Percentiles rank a stretch among this genome's conserved stretches.
These are phyloP conservation scores for Trypoxylon attenuatum DNA, from an alignment of 2,888 invertebrate species.

Conservation along the genomic window DNA sequence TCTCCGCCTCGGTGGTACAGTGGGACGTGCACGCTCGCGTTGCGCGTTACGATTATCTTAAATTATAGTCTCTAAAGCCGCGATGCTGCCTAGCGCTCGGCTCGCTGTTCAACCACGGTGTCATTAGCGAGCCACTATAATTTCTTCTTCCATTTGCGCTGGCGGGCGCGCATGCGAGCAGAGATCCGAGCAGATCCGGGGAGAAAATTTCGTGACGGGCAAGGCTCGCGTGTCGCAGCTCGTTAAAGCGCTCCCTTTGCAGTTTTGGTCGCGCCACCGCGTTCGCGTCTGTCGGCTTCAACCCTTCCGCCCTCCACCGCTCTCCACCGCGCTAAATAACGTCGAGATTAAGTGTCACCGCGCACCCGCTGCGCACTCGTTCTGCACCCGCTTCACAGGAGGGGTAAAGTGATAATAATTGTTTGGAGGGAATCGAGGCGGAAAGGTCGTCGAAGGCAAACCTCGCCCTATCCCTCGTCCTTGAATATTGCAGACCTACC, in stretches of 20 bases:
- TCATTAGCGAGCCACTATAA: conserved; percentile 22
- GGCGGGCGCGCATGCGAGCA: neutral
- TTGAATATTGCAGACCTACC: too few relatives aligned
- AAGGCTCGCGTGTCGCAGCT: conserved; percentile 33
- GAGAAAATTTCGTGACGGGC: conserved; percentile 32
- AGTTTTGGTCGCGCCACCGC: conserved; percentile 15
- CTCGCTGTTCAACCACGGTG: neutral
- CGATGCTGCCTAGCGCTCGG: neutral
- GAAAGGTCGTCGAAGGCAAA: conserved; percentile 52
- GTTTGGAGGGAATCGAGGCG: conserved; percentile 44
- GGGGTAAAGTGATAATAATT: conserved; percentile 53
- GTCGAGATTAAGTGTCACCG: conserved; percentile 48
- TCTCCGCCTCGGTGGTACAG: too few relatives aligned
- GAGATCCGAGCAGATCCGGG: neutral
- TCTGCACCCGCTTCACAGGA: too few relatives aligned
- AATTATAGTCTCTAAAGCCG: conserved; percentile 15
- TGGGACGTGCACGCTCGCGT: too few relatives aligned
- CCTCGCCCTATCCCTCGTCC: too few relatives aligned
- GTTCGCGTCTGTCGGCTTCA: neutral
- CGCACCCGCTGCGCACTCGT: conserved; percentile 1
- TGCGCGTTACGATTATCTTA: conserved; percentile 13
- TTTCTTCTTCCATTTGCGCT: conserved; percentile 33
- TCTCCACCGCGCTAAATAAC: conserved; percentile 30
- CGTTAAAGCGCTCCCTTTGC: conserved; percentile 29
- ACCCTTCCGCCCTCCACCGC: neutral